Base-by-base conservation (phyloP, 2,797 vertebrate species). In the Fringilla coelebs region DNA sequence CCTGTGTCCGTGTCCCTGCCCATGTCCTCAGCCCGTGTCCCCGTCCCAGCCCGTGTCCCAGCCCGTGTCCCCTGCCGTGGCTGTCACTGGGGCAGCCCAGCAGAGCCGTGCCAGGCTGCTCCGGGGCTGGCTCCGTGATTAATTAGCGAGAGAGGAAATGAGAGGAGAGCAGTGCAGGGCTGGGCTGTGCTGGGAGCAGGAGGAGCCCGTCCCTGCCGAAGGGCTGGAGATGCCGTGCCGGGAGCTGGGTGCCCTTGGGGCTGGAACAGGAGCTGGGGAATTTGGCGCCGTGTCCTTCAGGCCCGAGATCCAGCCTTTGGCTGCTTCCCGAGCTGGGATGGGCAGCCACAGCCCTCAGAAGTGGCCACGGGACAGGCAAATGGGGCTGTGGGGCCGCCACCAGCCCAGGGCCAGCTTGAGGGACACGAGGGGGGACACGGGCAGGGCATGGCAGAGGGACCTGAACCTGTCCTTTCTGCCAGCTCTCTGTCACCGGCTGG, bases 301-400 rank as follows among this genome's bases (percentile, higher is more conserved):
- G 17, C 28, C 73, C 0, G 0, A 31, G 43, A 21, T 17, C 2
- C 20, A 5, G 38, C 0, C 0, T 2, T 32, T 9, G 49, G 66
- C 73, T 12, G 31, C 43, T 43, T 18, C 32, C 38, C 1, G 65
- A 32, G 34, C 38, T 48, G 75, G 17, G 5, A 31, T 6, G 21
- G n/a, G 58, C 46, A 12, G 41, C 5, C 19, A 11, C 41, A 11
- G 73, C 40, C 36, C 0, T 1, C 9, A 0, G 10, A 6, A 1
- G 2, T 13, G 29, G 5, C 80, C 22, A 0, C 0, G 8, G 60
- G 19, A 21, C 25, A 2, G 55, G 16, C 4, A 38, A 29, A 41
- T 0, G 0, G 22, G 55, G 26, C 58, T 17, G 26, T 1, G 41
- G 48, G 62, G 49, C n/a, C 55, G 16, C 0, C 0, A 3, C 43